Evolutionary conservation across 2,113 vertebrate genomes (phyloP), one percentile per base, ranked within the genome.

Genomic region (Caretta caretta): DNA sequence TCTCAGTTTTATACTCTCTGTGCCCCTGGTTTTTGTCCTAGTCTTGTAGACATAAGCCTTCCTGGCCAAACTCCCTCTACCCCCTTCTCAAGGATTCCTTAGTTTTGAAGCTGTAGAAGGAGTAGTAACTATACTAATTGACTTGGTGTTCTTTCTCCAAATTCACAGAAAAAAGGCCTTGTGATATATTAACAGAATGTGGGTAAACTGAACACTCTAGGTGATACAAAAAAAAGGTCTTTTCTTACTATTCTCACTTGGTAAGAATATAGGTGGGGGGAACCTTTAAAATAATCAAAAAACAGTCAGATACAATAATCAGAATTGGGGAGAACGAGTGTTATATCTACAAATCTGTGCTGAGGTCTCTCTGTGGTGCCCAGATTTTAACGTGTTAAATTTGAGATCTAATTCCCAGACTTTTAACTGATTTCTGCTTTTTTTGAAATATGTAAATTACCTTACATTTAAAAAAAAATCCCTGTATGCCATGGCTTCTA

Each of bases 21-120:
- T 92, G 97, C 42, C 82, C 94, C 97, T 98, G 97, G 10, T 94
- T 98, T 98, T 96, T 93, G 91, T 98, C 97, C 89, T 93, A 57
- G 4, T 84, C 94, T 25, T 91, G 88, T 54, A 97, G 97, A 97
- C 84, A 72, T 93, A 95, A 97, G 56, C 83, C 90, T 97, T 93
- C 97, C 93, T 95, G 90, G 91, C 57, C 53, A 49, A 62, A 62
- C 57, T 84, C 90, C 80, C 81, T 90, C 65, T 92, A 94, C 46
- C 46, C 72, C 35, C 62, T 62, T 13, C 57, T 62, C 42, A 84
- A 76, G 46, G 62, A 93, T 91, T 20, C 49, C 89, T 91, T 91
- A 31, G 20, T 16, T 94, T 91, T 88, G 86, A 95, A 82, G 38
- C 46, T 48, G 82, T 84, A 75, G 87, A 91, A 94, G 22, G 24